Evolutionary conservation across 2,797 vertebrate species (phyloP), one percentile per base, ranked within the genome.

Genomic region (Lepus townsendii): DNA sequence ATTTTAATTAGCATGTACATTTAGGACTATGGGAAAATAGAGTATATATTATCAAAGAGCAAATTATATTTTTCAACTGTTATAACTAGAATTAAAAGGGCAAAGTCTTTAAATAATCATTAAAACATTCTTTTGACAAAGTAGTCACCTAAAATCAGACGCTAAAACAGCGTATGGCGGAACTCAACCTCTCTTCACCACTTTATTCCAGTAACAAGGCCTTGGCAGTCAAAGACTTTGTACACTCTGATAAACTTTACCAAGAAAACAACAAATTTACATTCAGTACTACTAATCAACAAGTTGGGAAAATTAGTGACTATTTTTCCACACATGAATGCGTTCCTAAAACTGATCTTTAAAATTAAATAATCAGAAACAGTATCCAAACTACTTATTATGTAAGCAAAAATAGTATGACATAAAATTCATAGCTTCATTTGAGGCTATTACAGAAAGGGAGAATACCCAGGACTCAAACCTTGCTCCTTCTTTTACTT

Each of bases 111-210:
- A 93, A 92, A 73, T 79, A 50, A 54, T 88, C 42, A 52, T 78
- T 92, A 68, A 96, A 97, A 97, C 57, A 82, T 60, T 87, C 50
- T 94, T 96, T 91, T 93, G 47, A 94, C 95, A 97, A 95, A 85
- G 38, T 13, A 89, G 47, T 68, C 73, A 78, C 65, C 77, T 91
- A 80, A 63, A 95, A 93, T 83, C 38, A 88, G 57, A 86, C 62
- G 47, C 35, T 79, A 73, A 94, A 92, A 88, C 24, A 79, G 90
- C 38, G 69, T 8, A 68, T 60, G 80, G 35, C 71, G 96, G 90
- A 82, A 80, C 22, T 47, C 75, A 80, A 73, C 27, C 89, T 83
- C n/a, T 93, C n/a, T 79, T 90, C 4, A 52, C 57, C 92, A 82
- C 27, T 83, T 65, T 80, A 78, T 78, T 89, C 60, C 16, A 68